Evolutionary conservation across 2,888 invertebrate species (phyloP).

Genomic region (Coelogynopora nodosa): DNA sequence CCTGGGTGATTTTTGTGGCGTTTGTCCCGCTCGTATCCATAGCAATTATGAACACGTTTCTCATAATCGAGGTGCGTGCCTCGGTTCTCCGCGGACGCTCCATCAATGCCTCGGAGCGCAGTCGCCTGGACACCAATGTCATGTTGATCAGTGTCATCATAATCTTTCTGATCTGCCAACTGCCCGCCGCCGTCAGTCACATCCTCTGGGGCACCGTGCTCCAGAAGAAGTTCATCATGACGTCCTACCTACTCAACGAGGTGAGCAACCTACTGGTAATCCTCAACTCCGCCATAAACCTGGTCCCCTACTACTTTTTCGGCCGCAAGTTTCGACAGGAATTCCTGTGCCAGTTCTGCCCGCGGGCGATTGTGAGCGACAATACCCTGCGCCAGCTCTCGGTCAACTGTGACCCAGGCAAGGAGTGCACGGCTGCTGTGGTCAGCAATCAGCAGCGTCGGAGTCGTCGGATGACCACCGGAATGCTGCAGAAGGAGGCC

Average conservation of each 20-base stretch:
- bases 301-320: slow-evolving; percentile 62
- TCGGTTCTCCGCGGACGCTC: slow-evolving; percentile 55
- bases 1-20: slow-evolving; percentile 59
- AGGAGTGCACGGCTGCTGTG: background rate
- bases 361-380: background rate
- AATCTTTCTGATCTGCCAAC: slow-evolving; percentile 61
- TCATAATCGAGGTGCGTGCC: slow-evolving; percentile 57
- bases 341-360: background rate
- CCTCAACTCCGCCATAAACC: slow-evolving; percentile 61
- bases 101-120: slow-evolving; percentile 57
- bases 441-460: no score
- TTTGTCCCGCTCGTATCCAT: slow-evolving; percentile 59
- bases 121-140: slow-evolving; percentile 60
- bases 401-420: background rate
- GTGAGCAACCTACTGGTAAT: slow-evolving; percentile 59
- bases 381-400: background rate
- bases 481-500: no score
- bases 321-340: slow-evolving; percentile 56
- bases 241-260: slow-evolving; percentile 57
- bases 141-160: slow-evolving; percentile 61
- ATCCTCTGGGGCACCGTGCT: slow-evolving; percentile 54
- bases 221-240: slow-evolving; percentile 21
- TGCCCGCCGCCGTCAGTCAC: slow-evolving; percentile 59
- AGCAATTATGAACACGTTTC: slow-evolving; percentile 57
- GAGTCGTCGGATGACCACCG: no score